A percentile compares a stretch with the other conserved stretches of the same genome.
These are phyloP conservation scores for Mactromeris polynyma DNA, from an alignment of 2,888 invertebrate genomes.

Conservation along the genomic window DNA sequence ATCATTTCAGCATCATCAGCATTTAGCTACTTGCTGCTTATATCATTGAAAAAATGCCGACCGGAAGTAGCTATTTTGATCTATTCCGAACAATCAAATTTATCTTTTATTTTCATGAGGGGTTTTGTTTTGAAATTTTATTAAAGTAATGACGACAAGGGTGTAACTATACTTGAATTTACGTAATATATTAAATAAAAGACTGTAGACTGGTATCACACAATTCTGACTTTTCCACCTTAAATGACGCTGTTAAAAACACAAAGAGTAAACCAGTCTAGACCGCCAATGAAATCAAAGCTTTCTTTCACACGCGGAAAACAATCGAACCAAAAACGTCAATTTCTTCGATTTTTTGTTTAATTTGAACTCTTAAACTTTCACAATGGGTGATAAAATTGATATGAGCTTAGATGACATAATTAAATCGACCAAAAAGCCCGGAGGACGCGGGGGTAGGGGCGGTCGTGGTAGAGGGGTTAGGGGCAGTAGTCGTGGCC, in stretches of 20 bases:
- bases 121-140: background rate
- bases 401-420: conserved; percentile 99
- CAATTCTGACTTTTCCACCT: background rate
- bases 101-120: background rate
- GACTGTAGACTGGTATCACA: background rate
- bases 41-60: conserved; percentile 46
- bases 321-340: conserved; percentile 25
- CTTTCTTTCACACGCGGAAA: conserved; percentile 67
- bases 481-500: conserved; percentile 83
- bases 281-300: conserved; percentile 66
- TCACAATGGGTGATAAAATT: conserved; percentile 96
- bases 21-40: conserved; percentile 45
- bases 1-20: conserved; percentile 46
- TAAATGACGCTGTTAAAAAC: background rate
- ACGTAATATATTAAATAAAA: background rate
- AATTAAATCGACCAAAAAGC: conserved; percentile 92
- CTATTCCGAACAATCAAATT: background rate
- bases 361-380: background rate
- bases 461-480: conserved; percentile 87
- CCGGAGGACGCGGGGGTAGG: conserved; percentile 86
- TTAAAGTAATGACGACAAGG: background rate
- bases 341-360: conserved; percentile 23
- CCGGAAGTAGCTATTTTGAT: conserved; percentile 32
- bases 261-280: conserved; percentile 49
- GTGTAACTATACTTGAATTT: background rate